Evolutionary conservation across 2,113 vertebrate genomes (phyloP), one percentile per base, ranked within the genome.

Genomic region (Pteronura brasiliensis): DNA sequence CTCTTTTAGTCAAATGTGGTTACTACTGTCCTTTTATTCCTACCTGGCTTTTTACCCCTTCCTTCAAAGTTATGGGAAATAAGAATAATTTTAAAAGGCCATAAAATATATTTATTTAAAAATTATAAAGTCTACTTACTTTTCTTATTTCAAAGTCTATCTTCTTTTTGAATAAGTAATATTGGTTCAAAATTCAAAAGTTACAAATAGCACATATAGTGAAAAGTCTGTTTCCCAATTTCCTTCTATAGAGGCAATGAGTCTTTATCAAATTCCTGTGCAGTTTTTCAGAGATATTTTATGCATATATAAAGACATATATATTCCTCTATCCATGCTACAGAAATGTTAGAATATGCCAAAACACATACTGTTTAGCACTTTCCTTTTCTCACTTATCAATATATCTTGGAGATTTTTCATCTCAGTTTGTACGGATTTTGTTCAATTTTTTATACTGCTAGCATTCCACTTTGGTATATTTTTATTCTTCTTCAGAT

Each of bases 141-240:
- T 55, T 4, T 47, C 29, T 83, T n/a, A 87, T 47, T 76, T 49
- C 36, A 36, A 74, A 74, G 67, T 88, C 18, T 39, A 83, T 84
- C 57, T 79, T 82, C 71, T 52, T 92, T 89, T 81, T 80, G 20
- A 93, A 47, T 95, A 74, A 21, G 17, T 76, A 93, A 44, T 63
- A 90, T 4, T 95, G 39, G n/a, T 89, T 94, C 61, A 89, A 90
- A 90, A 96, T 83, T 85, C 71, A 95, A 92, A 95, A 94, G 49
- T n/a, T 74, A 80, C 49, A 94, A 83, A 80, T 1, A 93, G 31
- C 4, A 92, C 31, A 90, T 49, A 80, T 5, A 88, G 17, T 72
- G 59, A 86, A 82, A 89, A 94, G 25, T 5, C 9, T 93, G 44
- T 67, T 17, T 18, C 36, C 55, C 4, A 89, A n/a, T 72, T 96